phyloP scores from a whole-genome alignment of 2,888 invertebrate genomes.

The Orchesellides sinensis region DNA sequence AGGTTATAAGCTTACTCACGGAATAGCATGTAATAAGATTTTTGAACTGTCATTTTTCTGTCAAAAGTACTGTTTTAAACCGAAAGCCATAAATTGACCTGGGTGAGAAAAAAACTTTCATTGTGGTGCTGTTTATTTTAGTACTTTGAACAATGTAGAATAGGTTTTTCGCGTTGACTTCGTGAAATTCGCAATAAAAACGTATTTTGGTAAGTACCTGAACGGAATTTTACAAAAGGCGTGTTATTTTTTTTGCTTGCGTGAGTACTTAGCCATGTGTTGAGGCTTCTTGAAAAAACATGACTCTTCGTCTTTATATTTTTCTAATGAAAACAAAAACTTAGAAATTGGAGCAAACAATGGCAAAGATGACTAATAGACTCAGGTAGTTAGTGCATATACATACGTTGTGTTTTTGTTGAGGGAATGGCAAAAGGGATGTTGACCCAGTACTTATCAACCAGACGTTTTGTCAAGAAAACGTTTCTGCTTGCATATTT shows the following conservation, averaged over 20 bases:
- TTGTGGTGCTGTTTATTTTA: too few relatives aligned
- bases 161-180: too few relatives aligned
- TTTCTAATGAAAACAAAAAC: conserved; percentile 14
- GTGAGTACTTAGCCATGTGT: conserved; percentile 16
- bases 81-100: too few relatives aligned
- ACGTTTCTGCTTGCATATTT: conserved; percentile 2
- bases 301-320: conserved; percentile 11
- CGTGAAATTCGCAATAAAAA: too few relatives aligned
- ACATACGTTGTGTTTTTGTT: too few relatives aligned
- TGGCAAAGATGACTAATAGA: background rate
- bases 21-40: too few relatives aligned
- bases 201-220: background rate
- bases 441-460: conserved; percentile 3
- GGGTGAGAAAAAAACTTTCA: too few relatives aligned
- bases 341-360: conserved; percentile 29
- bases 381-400: too few relatives aligned
- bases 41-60: too few relatives aligned
- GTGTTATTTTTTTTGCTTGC: background rate
- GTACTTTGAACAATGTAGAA: too few relatives aligned
- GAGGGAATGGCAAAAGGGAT: background rate
- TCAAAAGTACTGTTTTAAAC: too few relatives aligned
- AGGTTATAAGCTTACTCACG: too few relatives aligned
- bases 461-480: conserved; percentile 24
- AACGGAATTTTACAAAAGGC: background rate
- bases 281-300: conserved; percentile 12